Evolutionary conservation across 1,140 invertebrate species (phyloP).

Genomic region (Diorhabda carinulata): DNA sequence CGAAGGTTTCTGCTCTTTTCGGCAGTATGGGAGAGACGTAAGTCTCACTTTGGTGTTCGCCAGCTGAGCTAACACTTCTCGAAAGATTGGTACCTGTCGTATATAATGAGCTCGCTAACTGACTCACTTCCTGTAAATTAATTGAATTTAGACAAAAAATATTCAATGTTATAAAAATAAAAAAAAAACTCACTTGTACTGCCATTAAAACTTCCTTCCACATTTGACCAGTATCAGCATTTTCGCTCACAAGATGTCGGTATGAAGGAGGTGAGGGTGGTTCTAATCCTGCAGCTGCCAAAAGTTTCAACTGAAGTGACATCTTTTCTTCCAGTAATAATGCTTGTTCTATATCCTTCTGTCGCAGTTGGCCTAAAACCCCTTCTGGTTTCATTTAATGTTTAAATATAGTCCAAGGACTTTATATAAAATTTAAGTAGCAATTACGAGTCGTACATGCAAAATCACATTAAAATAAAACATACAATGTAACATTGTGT

Average conservation of each 20-base stretch:
- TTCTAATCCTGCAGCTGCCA: conserved; percentile 61
- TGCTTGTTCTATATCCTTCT: conserved; percentile 84
- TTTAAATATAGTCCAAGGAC: too few species aligned
- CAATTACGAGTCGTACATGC: too few species aligned
- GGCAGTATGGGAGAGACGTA: conserved; percentile 81
- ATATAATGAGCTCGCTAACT: conserved; percentile 67
- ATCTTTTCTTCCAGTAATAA: conserved; percentile 84
- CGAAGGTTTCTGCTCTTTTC: conserved; percentile 89
- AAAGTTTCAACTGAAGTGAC: conserved; percentile 71
- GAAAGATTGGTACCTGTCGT: conserved; percentile 72
- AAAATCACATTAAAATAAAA: too few species aligned
- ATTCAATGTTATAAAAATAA: not conserved
- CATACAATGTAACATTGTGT: too few species aligned
- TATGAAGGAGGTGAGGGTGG: conserved; percentile 56
- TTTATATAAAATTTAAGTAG: too few species aligned
- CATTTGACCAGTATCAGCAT: conserved; percentile 60
- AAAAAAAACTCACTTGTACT: conserved; percentile 54
- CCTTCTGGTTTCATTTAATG: not conserved
- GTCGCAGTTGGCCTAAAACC: conserved; percentile 63
- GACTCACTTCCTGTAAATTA: conserved; percentile 61
- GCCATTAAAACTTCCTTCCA: conserved; percentile 68
- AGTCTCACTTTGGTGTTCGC: conserved; percentile 79
- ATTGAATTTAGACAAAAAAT: conserved; percentile 18
- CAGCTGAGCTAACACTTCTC: conserved; percentile 85
- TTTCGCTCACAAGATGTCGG: conserved; percentile 56